Evolutionary conservation across 2,113 vertebrate genomes (phyloP).

Genomic region (Thunnus maccoyii): DNA sequence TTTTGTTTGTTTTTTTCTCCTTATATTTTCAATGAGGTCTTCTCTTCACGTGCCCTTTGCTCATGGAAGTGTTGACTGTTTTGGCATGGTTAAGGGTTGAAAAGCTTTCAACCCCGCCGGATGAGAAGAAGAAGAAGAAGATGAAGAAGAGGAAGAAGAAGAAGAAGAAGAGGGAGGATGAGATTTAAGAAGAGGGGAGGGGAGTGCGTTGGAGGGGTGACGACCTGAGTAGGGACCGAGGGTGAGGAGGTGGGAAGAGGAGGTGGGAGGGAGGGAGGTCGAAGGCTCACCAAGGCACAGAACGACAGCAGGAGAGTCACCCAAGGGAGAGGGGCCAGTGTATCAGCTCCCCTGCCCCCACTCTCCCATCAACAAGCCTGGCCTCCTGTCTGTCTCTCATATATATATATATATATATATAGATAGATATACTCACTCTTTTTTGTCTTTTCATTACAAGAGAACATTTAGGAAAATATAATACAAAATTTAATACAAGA

Average conservation of each 20-base stretch:
- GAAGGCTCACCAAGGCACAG: conserved; percentile 96
- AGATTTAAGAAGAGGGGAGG: background rate
- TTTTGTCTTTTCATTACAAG: conserved; percentile 83
- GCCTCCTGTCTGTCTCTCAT: conserved; percentile 70
- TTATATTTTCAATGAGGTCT: conserved; percentile 20
- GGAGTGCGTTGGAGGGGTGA: conserved; percentile 37
- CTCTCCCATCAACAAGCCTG: conserved; percentile 86
- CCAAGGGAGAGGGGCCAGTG: conserved; percentile 73
- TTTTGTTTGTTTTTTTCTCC: background rate
- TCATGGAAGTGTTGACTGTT: conserved; percentile 51
- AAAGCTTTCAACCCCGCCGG: conserved; percentile 39
- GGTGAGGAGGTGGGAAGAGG: conserved; percentile 1
- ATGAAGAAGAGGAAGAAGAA: background rate
- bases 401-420: conserved; percentile 39
- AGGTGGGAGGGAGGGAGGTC: conserved; percentile 72
- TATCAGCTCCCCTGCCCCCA: conserved; percentile 80
- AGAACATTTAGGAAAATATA: conserved; percentile 98
- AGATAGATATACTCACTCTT: conserved; percentile 77
- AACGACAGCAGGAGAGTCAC: conserved; percentile 88
- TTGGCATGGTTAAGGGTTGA: conserved; percentile 45
- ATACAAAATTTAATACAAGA: conserved; percentile 97
- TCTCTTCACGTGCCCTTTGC: conserved; percentile 47
- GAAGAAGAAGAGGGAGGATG: background rate
- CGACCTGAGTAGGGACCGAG: conserved; percentile 73
- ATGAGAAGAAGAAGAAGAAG: background rate